Evolutionary conservation across 2,113 vertebrate genomes (phyloP).

Genomic region (Lepus timidus): DNA sequence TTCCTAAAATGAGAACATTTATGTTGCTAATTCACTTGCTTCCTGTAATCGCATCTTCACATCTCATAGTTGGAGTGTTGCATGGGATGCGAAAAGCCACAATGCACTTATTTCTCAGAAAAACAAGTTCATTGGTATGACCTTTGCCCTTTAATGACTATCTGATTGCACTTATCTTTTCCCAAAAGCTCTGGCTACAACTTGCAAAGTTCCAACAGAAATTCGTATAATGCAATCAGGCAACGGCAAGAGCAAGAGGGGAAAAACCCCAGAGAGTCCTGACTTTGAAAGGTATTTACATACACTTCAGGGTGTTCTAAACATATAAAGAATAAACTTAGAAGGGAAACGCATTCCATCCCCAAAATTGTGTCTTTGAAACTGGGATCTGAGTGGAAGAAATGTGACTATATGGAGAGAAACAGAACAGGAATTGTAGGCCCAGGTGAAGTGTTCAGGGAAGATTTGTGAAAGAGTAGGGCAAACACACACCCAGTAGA

Average conservation of each 20-base stretch:
- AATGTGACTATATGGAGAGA: neutral
- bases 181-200: constrained; percentile 62
- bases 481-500: constrained; percentile 40
- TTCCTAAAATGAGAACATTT: neutral
- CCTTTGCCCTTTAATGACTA: constrained; percentile 38
- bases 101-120: neutral
- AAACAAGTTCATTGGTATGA: neutral
- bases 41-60: neutral
- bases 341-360: constrained; percentile 55
- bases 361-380: constrained; percentile 51
- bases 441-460: constrained; percentile 15
- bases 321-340: constrained; percentile 68
- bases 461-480: constrained; percentile 53
- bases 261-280: constrained; percentile 23
- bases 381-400: constrained; percentile 34
- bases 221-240: constrained; percentile 33
- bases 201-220: constrained; percentile 57
- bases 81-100: neutral
- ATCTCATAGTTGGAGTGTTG: neutral
- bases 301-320: constrained; percentile 79
- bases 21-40: constrained; percentile 27
- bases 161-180: constrained; percentile 46
- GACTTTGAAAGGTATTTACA: constrained; percentile 73
- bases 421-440: constrained; percentile 57
- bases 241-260: constrained; percentile 11